Evolutionary conservation across 2,113 vertebrate genomes (phyloP), one percentile per base, ranked within the genome.

Genomic region (human): DNA sequence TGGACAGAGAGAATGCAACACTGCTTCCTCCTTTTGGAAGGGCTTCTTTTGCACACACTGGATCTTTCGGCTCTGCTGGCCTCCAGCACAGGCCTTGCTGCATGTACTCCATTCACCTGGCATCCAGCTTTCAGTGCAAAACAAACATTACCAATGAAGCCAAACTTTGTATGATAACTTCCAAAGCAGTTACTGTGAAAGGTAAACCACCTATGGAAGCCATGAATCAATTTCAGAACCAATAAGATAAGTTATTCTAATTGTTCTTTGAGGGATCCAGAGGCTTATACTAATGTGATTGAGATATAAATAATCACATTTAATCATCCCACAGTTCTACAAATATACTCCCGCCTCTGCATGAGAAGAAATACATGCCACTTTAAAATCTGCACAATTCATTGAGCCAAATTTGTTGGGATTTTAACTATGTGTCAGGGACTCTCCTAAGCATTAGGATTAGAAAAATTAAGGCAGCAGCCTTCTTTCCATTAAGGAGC

Each of bases 1-100:
- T 0, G 99, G 99, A 97, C 99, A 99, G 91, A 99, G 98, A 2
- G 99, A 99, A 95, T 99, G 99, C 1, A 98, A 91, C 75, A 99
- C 99, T 0, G 97, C 96, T 86, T 99, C 99, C 45, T 99, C 99
- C 64, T 99, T 98, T 84, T 99, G 99, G 97, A 99, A 99, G 27
- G 99, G 98, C 75, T 98, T 99, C 97, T 98, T 99, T 97, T 99
- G 99, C 89, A 99, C 94, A 93, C 99, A 99, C 89, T 99, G 99
- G 93, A 99, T 85, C 0, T 97, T 98, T 25, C 99, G 99, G 13
- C 97, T 99, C 98, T 99, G 99, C 96, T 99, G 99, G 5, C 99
- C 99, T 5, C 99, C 99, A 2, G 99, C 99, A 78, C 99, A 99
- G 0, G 99, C 99, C 50, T 98, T 98, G 96, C 99, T 99, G 98